Percentiles rank a stretch among this genome's conserved stretches.
Evolutionary conservation across 2,113 vertebrate genomes (phyloP).

Genomic region (Aegypius monachus): DNA sequence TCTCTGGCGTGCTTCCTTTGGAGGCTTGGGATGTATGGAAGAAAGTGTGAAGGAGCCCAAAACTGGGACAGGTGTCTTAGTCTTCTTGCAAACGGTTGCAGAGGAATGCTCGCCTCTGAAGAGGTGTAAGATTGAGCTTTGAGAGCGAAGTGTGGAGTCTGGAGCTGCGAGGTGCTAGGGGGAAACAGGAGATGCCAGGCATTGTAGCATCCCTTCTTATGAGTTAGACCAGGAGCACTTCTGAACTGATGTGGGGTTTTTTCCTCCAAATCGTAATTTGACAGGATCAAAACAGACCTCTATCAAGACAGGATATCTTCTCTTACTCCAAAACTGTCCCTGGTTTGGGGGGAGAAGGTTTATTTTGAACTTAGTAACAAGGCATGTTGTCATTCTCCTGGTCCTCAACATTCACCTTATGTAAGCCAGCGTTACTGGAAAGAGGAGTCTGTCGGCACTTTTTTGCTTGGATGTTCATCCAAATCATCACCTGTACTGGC

Average conservation of each 20-base stretch:
- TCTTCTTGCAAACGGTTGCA: not conserved
- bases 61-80: not conserved
- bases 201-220: not conserved
- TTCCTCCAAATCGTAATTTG: not conserved
- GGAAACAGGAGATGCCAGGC: not conserved
- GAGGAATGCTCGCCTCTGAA: not conserved
- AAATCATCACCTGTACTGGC: not conserved
- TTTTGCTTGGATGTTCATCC: not conserved
- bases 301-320: not conserved
- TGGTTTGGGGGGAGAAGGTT: not conserved
- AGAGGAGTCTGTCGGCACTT: not conserved
- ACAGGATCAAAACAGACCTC: not conserved
- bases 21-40: not conserved
- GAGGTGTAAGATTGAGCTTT: not conserved
- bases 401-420: not conserved
- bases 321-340: not conserved
- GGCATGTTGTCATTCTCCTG: not conserved
- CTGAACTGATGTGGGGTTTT: accelerated
- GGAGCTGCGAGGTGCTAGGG: not conserved
- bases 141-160: not conserved
- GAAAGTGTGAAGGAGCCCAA: not conserved
- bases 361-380: not conserved
- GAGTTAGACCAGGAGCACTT: not conserved
- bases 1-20: not conserved
- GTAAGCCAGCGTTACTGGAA: not conserved